These are phyloP conservation scores for Scelioninae gen. 1 DNA, from an alignment of 2,888 invertebrate genomes.

Conservation along the genomic window DNA sequence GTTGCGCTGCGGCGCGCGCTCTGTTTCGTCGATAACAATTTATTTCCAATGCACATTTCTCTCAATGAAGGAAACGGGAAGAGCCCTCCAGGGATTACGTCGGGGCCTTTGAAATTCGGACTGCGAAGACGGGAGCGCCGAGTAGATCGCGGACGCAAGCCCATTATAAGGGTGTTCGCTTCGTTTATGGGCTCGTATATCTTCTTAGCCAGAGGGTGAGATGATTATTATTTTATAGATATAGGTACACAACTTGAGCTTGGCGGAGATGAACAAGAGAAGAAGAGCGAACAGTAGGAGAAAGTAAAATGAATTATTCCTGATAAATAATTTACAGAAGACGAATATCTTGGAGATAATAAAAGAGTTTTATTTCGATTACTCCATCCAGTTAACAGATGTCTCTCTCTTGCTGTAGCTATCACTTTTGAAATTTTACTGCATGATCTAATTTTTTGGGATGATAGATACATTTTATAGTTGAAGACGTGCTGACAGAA, in stretches of 20 bases:
- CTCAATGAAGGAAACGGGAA: slow-evolving; percentile 66
- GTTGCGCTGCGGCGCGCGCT: slow-evolving; percentile 13
- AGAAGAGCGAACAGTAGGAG: slow-evolving; percentile 35
- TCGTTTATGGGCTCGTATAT: slow-evolving; percentile 80
- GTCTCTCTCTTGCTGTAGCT: too few species aligned
- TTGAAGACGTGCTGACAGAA: too few species aligned
- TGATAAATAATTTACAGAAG: slow-evolving; percentile 58
- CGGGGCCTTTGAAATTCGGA: slow-evolving; percentile 70
- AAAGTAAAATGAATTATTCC: slow-evolving; percentile 57
- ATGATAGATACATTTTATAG: background rate
- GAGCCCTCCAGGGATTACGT: slow-evolving; percentile 63
- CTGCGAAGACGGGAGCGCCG: slow-evolving; percentile 53
- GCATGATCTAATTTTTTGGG: background rate
- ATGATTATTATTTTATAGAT: slow-evolving; percentile 77
- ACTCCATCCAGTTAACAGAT: slow-evolving; percentile 11
- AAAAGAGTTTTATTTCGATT: slow-evolving; percentile 10
- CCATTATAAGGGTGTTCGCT: slow-evolving; percentile 71
- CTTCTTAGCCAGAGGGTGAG: slow-evolving; percentile 70
- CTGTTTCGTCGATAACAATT: slow-evolving; percentile 63
- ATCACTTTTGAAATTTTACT: too few species aligned
- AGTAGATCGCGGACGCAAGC: slow-evolving; percentile 62
- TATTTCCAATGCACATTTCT: slow-evolving; percentile 67
- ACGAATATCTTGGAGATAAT: slow-evolving; percentile 4
- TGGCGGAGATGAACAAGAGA: slow-evolving; percentile 46
- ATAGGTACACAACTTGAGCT: slow-evolving; percentile 59